Evolutionary conservation across 1,140 invertebrate species (phyloP).

Genomic region (Pseudomyrmex gracilis): DNA sequence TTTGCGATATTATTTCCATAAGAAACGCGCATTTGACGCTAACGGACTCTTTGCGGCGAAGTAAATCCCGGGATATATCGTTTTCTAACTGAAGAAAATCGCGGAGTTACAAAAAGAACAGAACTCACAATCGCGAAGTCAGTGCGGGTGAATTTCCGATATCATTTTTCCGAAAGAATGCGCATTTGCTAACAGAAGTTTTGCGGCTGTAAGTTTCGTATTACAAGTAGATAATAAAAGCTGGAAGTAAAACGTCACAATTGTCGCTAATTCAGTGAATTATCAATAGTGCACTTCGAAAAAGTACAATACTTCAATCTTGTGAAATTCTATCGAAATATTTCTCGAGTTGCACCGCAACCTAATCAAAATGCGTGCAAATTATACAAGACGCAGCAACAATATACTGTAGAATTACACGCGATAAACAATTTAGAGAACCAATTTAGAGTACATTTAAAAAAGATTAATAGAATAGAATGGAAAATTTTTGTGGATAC

Average conservation of each 20-base stretch:
- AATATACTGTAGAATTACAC: constrained; percentile 18
- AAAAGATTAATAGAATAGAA: background rate
- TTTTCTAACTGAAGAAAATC: constrained; percentile 21
- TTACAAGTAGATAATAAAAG: constrained; percentile 44
- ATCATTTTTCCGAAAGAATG: constrained; percentile 48
- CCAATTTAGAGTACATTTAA: background rate
- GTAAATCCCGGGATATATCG: constrained; percentile 32
- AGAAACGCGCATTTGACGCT: background rate
- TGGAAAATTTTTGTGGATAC: constrained; percentile 1
- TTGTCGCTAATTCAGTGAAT: constrained; percentile 42
- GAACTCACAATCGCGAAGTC: constrained; percentile 1
- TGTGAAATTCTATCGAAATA: constrained; percentile 4
- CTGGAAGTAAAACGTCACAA: constrained; percentile 40
- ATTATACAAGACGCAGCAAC: too few species aligned
- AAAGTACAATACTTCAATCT: background rate
- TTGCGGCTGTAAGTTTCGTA: constrained; percentile 25
- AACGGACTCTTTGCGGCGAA: constrained; percentile 9
- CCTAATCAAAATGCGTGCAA: constrained; percentile 1
- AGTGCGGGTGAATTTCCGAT: background rate
- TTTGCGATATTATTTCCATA: constrained; percentile 24
- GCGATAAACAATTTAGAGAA: background rate
- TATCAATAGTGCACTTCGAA: background rate
- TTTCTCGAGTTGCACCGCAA: background rate
- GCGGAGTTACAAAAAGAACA: background rate
- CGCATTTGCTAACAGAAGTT: constrained; percentile 38